A percentile compares a stretch with the other conserved stretches of the same genome.
These are phyloP conservation scores for Morinoia aosen DNA, from an alignment of 2,888 invertebrate genomes.

Conservation along the genomic window DNA sequence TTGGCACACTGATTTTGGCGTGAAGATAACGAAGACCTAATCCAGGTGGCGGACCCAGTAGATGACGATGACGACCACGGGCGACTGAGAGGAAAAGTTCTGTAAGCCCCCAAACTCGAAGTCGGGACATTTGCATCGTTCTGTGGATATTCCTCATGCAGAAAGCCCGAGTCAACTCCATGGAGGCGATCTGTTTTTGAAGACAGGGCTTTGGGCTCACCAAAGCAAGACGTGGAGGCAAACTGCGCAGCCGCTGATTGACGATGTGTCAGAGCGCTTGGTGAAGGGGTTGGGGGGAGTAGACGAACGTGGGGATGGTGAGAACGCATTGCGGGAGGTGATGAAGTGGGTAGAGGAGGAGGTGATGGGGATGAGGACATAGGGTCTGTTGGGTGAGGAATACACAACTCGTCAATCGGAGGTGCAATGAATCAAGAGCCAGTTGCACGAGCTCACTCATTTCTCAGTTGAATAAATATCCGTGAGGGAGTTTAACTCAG, in stretches of 20 bases:
- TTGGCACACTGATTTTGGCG: neutral
- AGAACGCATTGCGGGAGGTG: conserved; percentile 30
- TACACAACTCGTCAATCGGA: neutral
- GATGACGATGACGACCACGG: neutral
- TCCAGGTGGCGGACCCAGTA: neutral
- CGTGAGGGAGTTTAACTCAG: neutral
- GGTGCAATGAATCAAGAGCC: conserved; percentile 14
- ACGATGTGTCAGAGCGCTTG: neutral
- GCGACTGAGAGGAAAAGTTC: neutral
- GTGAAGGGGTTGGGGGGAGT: conserved; percentile 5
- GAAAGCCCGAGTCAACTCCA: neutral
- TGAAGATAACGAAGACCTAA: neutral
- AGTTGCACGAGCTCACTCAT: neutral
- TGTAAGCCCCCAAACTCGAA: neutral
- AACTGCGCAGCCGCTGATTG: neutral
- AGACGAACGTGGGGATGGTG: conserved; percentile 31
- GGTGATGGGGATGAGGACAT: conserved; percentile 22
- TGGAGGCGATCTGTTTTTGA: neutral
- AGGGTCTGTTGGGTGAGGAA: conserved; percentile 29
- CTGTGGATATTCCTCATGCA: neutral
- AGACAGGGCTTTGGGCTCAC: neutral
- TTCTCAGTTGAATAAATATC: neutral
- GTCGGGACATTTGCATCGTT: neutral
- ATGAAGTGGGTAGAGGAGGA: neutral
- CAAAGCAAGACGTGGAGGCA: neutral